Conservation (phyloP, 2,888 invertebrate species). For the Chesias legatella region DNA sequence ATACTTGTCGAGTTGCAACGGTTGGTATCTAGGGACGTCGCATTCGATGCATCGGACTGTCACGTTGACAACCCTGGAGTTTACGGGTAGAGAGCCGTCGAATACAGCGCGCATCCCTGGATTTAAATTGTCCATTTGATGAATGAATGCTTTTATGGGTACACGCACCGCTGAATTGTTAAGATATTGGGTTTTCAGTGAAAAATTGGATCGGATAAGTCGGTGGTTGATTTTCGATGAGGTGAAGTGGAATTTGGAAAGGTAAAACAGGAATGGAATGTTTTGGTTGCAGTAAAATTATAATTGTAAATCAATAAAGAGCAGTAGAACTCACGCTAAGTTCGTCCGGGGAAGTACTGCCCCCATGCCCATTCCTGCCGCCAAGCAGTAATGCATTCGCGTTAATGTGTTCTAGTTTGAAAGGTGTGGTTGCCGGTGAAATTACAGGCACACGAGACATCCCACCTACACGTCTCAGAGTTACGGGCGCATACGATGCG, state of each 20-base stretch:
- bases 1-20: slow-evolving; percentile 73
- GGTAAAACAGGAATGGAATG: too few relatives aligned
- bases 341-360: too few relatives aligned
- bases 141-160: slow-evolving; percentile 5
- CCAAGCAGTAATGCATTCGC: too few relatives aligned
- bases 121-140: slow-evolving; percentile 14
- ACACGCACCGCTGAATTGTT: slow-evolving; percentile 2
- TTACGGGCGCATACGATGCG: too few relatives aligned
- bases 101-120: slow-evolving; percentile 72
- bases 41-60: slow-evolving; percentile 83
- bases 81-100: slow-evolving; percentile 79
- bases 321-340: too few relatives aligned
- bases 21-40: slow-evolving; percentile 81
- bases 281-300: too few relatives aligned
- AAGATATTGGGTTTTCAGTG: slow-evolving; percentile 3
- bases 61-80: slow-evolving; percentile 79
- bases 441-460: too few relatives aligned
- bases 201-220: slow-evolving; percentile 1
- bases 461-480: too few relatives aligned
- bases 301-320: too few relatives aligned
- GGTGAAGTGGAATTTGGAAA: not conserved
- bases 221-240: not conserved
- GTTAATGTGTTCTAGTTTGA: too few relatives aligned
- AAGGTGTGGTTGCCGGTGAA: too few relatives aligned
- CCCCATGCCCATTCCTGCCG: too few relatives aligned